Evolutionary conservation across 2,797 vertebrate species (phyloP), one percentile per base, ranked within the genome.

Genomic region (Tragopan temminckii): DNA sequence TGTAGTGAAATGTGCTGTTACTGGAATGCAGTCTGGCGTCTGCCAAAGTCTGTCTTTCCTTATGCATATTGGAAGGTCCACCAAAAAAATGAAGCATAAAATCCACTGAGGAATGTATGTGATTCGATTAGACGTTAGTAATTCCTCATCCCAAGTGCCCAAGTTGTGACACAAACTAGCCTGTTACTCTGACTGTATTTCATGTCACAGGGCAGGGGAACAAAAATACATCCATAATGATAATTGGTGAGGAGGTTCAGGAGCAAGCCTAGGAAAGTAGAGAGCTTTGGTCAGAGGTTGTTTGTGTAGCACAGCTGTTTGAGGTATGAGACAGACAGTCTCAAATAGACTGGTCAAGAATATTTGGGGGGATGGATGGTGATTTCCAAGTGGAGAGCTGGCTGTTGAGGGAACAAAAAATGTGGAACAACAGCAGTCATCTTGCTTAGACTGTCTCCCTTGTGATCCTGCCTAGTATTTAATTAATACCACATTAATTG

Each of bases 21-120:
- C 20, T 76, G 70, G 74, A 80, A 88, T 76, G 77, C 23, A 75
- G 46, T 4, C 80, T 78, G 13, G 46, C 67, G 9, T 75, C 69
- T 53, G 53, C 53, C 53, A 58, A 83, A 88, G 15, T 55, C 45
- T 95, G 33, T 62, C 45, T 64, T 84, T 66, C 45, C 42, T 83
- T 72, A 21, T 50, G 24, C 27, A 4, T 69, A 36, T 29, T 33
- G 59, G 70, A 90, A 91, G 45, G 61, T 69, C 15, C 50, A 93
- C 45, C 62, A 69, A 90, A 85, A 85, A 89, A 35, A 24, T n/a
- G 58, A 80, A 80, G 70, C 29, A 66, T 62, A 72, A 91, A 93
- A 72, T 86, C 67, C 38, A 43, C 31, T 5, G 13, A 81, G n/a
- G 74, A 93, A 84, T 69, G 74, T 71, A 50, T 59, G 12, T 2